Base-by-base conservation (phyloP, 2,113 vertebrate species). In the Budorcas taxicolor region DNA sequence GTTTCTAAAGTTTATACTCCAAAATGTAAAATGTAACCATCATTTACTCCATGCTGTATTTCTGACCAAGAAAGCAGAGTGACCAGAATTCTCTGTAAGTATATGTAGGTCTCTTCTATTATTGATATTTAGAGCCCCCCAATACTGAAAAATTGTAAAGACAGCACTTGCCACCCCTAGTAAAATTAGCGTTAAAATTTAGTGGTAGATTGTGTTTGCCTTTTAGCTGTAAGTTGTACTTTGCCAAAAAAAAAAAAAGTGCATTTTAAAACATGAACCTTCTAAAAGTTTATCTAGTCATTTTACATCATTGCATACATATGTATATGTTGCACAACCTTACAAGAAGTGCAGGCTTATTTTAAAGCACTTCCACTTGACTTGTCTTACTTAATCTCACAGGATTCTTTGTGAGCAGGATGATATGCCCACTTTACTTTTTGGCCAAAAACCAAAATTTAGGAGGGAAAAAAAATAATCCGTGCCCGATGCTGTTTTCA, bases 401-500 rank as follows among this genome's bases (percentile, higher is more conserved):
- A 16, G 29, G 57, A 40, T 53, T 58, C 31, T 95, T 87, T 62
- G 58, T 67, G 36, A 93, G 58, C 84, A 94, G 92, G 95, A 95
- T 78, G 55, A 36, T 36, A 17, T n/a, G 0, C 0, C 76, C 62
- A 45, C 52, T 80, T 64, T 25, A 57, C 91, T 40, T 86, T 52
- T 53, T 6, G 33, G 88, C 89, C 91, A 64, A 43, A 43, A 3
- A 86, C 90, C 55, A 87, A 95, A 74, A 50, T 97, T 90, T 36
- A 74, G 52, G 9, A 33, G 17, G 21, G 0, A 0, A 23, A 52
- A 9, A 7, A 33, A n/a, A 78, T 23, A 31, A 52, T 31, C 33
- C 36, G 13, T 21, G 43, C 50, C 64, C 53, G 21, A 8, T 96
- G 97, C 5, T 97, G 96, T 97, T 98, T 98, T 96, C 8, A 6